A percentile compares a stretch with the other conserved stretches of the same genome.
Conservation (phyloP, 2,797 vertebrate species). For the Diceros bicornis region DNA sequence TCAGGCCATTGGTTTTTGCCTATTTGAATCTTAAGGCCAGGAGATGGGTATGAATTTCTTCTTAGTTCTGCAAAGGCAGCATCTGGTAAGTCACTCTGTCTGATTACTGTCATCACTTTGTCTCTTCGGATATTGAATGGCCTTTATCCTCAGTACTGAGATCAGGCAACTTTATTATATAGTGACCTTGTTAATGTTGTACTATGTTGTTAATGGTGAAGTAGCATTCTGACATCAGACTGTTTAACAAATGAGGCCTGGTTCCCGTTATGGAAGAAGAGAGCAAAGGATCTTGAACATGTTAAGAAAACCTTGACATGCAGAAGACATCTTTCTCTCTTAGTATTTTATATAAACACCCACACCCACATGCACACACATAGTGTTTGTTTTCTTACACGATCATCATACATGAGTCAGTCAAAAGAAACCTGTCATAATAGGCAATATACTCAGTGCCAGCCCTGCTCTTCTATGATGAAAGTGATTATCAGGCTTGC, state of each 20-base stretch:
- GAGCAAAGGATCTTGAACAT: background rate
- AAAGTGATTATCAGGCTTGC: background rate
- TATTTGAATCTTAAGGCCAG: background rate
- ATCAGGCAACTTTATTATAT: background rate
- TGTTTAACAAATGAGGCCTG: background rate
- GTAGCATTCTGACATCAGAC: background rate
- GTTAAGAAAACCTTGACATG: background rate
- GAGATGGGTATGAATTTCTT: background rate
- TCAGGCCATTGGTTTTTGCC: background rate
- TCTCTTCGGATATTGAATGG: background rate
- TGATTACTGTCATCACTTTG: background rate
- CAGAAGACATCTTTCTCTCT: background rate
- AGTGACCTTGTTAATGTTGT: background rate
- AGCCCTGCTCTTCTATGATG: background rate
- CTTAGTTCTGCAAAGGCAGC: constrained; percentile 24
- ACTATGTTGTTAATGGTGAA: background rate
- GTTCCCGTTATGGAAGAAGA: background rate
- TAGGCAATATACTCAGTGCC: background rate
- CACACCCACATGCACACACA: background rate
- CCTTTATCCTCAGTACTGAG: constrained; percentile 18
- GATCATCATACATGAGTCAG: background rate
- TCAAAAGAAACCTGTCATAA: constrained; percentile 9
- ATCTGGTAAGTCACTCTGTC: background rate
- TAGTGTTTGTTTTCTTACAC: background rate
- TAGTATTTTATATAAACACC: background rate